Base-by-base conservation (phyloP, 2,797 vertebrate species). In the Sebastes iracundus region DNA sequence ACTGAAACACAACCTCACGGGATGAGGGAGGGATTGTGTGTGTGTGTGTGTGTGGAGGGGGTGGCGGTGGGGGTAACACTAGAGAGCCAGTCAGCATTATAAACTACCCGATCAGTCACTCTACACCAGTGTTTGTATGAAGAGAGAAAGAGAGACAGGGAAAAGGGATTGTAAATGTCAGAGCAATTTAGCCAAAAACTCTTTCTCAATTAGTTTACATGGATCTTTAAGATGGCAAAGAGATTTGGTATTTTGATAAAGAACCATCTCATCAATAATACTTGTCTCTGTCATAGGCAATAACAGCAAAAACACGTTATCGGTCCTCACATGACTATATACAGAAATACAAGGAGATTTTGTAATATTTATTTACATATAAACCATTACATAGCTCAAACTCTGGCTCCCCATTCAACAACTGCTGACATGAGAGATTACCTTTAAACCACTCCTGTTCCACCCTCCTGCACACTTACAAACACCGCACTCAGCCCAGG, bases 1-100 rank as follows among this genome's bases (percentile, higher is more conserved):
- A 86, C 77, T 89, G 92, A 94, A 95, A 94, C 90, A 77, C 63
- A 88, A 93, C 76, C 89, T 87, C 11, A 7, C 3, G 64, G 72
- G 82, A 87, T 66, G 65, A 83, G 32, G 72, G 77, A 80, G 70
- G 70, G 55, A 68, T 62, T 80, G 76, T 62, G 38, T 49, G 35
- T 61, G 32, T 38, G 38, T 38, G 14, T 38, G 72, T 53, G 52
- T 58, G 60, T 30, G 75, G 10, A 58, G 23, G 6, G 42, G 10
- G 10, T 0, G 1, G 33, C 4, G 58, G 23, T 25, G 72, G 66
- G 65, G 11, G 35, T 60, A 52, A 53, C 68, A 69, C 53, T n/a
- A 68, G 62, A 72, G 67, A 90, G 72, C 64, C 80, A 82, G 87
- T 90, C 91, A 91, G 91, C 88, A 78, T 90, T 88, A 83, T 86